Evolutionary conservation across 1,140 invertebrate species (phyloP), one percentile per base, ranked within the genome.

Genomic region (Chrysomallon squamiferum): DNA sequence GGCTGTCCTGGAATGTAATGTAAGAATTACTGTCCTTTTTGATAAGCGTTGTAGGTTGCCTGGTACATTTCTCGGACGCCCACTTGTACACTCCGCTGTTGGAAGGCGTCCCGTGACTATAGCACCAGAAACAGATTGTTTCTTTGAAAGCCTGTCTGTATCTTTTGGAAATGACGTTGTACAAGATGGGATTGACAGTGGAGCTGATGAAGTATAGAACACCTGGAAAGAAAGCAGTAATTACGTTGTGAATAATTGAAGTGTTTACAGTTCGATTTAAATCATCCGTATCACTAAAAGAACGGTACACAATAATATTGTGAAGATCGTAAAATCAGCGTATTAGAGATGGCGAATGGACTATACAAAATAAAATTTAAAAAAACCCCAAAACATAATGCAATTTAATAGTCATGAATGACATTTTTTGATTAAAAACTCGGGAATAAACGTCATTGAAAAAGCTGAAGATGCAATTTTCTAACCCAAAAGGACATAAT

Each of bases 141-240:
- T 77, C 66, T 47, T 77, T 80, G 66, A 89, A 90, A 7, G 88
- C 88, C 56, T 87, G 73, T 29, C 88, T 80, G 72, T 89, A 90
- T 66, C 88, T 87, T 58, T 86, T 81, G 5, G 88, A 89, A 82
- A 90, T 88, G 6, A 88, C 84, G 75, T 89, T 89, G 84, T 89
- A 90, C 45, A 90, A 79, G 50, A 90, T 88, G 2, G 89, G 89
- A 75, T 90, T 90, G 54, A 90, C 88, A 20, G 89, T 89, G 66
- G 83, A 89, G 76, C 90, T 90, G 62, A 91, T 88, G 75, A 88
- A 90, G 63, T 90, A 87, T 32, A 84, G 61, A 2, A 83, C 76
- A 45, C 83, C 83, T 85, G 69, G 18, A 75, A 72, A 6, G 49
- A 35, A 30, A 29, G n/a, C 20, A 13, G 22, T 54, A 25, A 11